These are phyloP conservation scores for Pangasius djambal DNA, from an alignment of 2,797 vertebrate genomes.

Conservation along the genomic window DNA sequence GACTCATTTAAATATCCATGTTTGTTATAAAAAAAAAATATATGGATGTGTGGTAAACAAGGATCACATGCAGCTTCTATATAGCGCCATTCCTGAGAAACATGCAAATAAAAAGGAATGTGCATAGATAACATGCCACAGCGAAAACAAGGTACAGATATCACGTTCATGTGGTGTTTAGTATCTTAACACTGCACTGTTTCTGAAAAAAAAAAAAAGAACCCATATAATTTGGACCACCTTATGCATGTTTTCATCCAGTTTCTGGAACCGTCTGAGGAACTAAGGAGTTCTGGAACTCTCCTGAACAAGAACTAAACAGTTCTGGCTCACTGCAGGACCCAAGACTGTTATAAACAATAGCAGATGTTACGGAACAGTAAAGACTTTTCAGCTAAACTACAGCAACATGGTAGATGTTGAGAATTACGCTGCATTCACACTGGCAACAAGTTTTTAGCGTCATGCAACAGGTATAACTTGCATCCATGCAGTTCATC, in stretches of 20 bases:
- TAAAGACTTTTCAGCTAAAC: background rate
- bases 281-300: background rate
- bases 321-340: background rate
- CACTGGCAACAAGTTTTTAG: background rate
- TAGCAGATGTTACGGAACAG: background rate
- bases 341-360: background rate
- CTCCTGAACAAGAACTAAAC: background rate
- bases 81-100: background rate
- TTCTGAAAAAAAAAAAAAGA: background rate
- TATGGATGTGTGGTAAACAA: background rate
- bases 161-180: background rate
- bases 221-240: background rate
- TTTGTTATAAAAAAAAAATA: background rate
- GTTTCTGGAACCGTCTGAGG: background rate
- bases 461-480: background rate
- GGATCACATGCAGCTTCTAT: too few species aligned
- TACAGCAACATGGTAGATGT: background rate
- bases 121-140: background rate
- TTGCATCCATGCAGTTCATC: background rate
- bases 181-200: background rate
- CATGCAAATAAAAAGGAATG: background rate
- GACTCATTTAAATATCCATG: background rate
- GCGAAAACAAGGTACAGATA: background rate
- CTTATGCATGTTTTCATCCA: background rate
- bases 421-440: background rate